Conservation (phyloP, 2,797 vertebrate genomes). For the Fringilla coelebs region DNA sequence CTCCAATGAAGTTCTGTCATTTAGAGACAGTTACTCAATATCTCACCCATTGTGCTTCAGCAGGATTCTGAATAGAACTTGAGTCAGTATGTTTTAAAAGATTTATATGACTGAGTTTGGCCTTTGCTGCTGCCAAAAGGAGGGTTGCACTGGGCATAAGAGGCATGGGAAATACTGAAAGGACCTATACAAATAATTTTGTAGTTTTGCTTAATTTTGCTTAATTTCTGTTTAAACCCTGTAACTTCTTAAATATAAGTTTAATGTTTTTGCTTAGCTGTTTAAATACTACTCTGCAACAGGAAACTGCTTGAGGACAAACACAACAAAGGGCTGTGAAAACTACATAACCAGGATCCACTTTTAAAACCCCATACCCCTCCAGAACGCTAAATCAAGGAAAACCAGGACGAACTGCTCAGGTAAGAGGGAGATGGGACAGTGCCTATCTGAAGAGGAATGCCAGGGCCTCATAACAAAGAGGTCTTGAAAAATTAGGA, state of each 20-base stretch:
- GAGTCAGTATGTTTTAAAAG: not conserved
- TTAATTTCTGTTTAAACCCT: not conserved
- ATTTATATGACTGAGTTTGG: not conserved
- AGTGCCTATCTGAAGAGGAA: not conserved
- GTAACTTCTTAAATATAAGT: not conserved
- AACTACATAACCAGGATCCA: not conserved
- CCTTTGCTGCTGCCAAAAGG: not conserved
- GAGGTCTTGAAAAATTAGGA: not conserved
- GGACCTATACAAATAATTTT: too few relatives aligned
- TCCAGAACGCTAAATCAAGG: not conserved
- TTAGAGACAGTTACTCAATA: not conserved
- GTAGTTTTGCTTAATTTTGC: not conserved
- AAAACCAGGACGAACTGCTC: not conserved
- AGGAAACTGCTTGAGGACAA: not conserved
- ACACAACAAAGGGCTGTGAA: accelerated
- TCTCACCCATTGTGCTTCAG: not conserved
- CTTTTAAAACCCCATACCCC: not conserved
- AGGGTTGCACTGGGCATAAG: not conserved
- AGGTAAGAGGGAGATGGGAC: not conserved
- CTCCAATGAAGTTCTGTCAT: not conserved
- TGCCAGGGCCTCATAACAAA: not conserved
- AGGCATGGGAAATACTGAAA: not conserved
- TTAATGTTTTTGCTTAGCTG: not conserved
- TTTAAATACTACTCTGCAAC: not conserved
- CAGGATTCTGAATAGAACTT: not conserved